Conservation (phyloP, 2,888 invertebrate genomes). For the Melitaea athalia region DNA sequence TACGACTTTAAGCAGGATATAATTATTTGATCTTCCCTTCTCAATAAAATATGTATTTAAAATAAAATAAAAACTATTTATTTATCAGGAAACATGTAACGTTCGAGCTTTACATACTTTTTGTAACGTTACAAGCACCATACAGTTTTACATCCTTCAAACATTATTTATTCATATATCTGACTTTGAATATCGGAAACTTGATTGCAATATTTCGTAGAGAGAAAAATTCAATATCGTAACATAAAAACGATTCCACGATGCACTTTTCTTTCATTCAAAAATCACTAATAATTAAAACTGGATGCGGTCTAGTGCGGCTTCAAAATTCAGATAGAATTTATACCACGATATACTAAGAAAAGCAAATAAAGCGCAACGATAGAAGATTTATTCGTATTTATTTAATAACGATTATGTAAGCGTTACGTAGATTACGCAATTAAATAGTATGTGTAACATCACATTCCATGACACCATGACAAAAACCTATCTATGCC, state of each 20-base stretch:
- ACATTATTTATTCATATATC: neutral
- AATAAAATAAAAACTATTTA: too few relatives aligned
- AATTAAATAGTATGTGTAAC: too few relatives aligned
- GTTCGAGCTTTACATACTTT: too few relatives aligned
- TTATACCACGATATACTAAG: constrained; percentile 25
- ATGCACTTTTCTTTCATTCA: constrained; percentile 5
- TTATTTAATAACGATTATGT: neutral
- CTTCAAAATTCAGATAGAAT: constrained; percentile 34
- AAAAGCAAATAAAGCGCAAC: constrained; percentile 23
- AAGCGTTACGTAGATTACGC: neutral
- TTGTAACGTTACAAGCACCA: too few relatives aligned
- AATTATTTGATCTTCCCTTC: too few relatives aligned
- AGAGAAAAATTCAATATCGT: neutral
- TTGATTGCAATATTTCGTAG: neutral
- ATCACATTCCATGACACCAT: too few relatives aligned
- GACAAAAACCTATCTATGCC: too few relatives aligned
- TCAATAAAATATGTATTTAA: too few relatives aligned
- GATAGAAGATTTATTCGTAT: constrained; percentile 8
- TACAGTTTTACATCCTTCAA: too few relatives aligned
- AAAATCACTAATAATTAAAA: constrained; percentile 22
- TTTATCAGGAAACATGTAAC: too few relatives aligned
- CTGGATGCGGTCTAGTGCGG: constrained; percentile 17
- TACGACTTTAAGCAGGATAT: too few relatives aligned
- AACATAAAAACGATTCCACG: neutral
- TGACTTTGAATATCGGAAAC: neutral